These are phyloP conservation scores for Tinea semifulvella DNA, from an alignment of 2,888 invertebrate species.

Conservation along the genomic window DNA sequence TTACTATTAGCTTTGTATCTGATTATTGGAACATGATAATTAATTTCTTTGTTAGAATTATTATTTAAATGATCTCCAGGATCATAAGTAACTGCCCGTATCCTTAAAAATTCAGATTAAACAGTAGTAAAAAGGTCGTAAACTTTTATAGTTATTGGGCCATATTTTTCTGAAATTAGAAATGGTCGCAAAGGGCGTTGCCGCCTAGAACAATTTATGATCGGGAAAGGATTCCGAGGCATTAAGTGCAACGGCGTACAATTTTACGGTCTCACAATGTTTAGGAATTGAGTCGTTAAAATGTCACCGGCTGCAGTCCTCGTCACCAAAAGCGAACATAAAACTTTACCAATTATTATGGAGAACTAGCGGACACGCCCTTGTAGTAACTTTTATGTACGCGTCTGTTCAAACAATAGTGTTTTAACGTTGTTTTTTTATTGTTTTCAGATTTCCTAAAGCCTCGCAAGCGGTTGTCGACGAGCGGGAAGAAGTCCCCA, in stretches of 20 bases:
- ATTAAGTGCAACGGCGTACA: constrained; percentile 35
- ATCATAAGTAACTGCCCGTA: constrained; percentile 2
- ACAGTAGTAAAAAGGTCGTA: constrained; percentile 57
- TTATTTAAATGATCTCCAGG: constrained; percentile 7
- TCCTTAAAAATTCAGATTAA: constrained; percentile 50
- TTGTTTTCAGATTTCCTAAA: constrained; percentile 73
- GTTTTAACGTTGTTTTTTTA: constrained; percentile 8
- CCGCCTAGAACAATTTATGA: constrained; percentile 37
- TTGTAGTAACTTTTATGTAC: neutral
- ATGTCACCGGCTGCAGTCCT: constrained; percentile 28
- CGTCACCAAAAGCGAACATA: neutral
- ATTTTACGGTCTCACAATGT: constrained; percentile 17
- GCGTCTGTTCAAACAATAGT: neutral
- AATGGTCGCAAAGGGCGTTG: constrained; percentile 44
- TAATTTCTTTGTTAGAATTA: constrained; percentile 6
- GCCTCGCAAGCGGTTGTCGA: constrained; percentile 68
- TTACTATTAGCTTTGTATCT: neutral
- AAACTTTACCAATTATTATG: neutral
- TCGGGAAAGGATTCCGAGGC: constrained; percentile 38
- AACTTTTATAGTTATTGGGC: constrained; percentile 50
- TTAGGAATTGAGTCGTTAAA: constrained; percentile 54
- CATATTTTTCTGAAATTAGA: constrained; percentile 51
- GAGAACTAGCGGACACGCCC: neutral
- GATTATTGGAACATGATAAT: neutral
- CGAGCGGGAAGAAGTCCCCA: constrained; percentile 58